Evolutionary conservation across 2,888 invertebrate species (phyloP), one percentile per base, ranked within the genome.

Genomic region (Myopa testacea): DNA sequence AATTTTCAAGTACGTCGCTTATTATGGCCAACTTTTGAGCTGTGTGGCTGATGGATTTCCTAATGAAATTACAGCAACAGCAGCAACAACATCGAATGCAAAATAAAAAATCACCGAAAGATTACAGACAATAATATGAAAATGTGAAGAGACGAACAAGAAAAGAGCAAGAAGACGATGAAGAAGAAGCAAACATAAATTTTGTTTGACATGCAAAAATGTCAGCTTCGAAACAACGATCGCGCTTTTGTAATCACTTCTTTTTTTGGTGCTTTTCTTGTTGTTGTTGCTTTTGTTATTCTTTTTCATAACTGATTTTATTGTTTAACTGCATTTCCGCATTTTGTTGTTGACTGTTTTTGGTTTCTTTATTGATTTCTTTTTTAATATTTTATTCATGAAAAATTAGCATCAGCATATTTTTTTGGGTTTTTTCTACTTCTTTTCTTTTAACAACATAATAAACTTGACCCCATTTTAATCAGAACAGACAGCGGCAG

Each of bases 381-480:
- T 62, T n/a, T n/a, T 55, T 6, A 50, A 50, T 10, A 55, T 16
- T 45, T 55, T 16, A 55, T 55, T 55, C 14, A 55, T n/a, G 3
- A 10, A 55, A 2, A 10, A 16, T 55, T 6, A 8, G 55, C 14
- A 55, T n/a, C 55, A n/a, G 14, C 55, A 55, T n/a, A 50, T 50
- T 26, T 26, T 26, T 26, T 26, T 1, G 26, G 26, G 55, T 55
- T 55, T 55, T 55, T 55, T 16, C n/a, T 55, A 8, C n/a, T 55
- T 55, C n/a, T 6, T 4, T 55, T 55, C 55, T 14, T n/a, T 55
- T 55, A 45, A 55, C 55, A 45, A 55, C 55, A 55, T n/a, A 73
- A 62, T 73, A 73, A 73, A 73, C 73, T 73, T 73, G 73, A 73
- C 73, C 73, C 73, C 60, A 40, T 73, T 73, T 73, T 58, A 14